Percentiles rank a stretch among this genome's conserved stretches.
Evolutionary conservation across 2,888 invertebrate genomes (phyloP).

Genomic region (Aspidapion aeneum): DNA sequence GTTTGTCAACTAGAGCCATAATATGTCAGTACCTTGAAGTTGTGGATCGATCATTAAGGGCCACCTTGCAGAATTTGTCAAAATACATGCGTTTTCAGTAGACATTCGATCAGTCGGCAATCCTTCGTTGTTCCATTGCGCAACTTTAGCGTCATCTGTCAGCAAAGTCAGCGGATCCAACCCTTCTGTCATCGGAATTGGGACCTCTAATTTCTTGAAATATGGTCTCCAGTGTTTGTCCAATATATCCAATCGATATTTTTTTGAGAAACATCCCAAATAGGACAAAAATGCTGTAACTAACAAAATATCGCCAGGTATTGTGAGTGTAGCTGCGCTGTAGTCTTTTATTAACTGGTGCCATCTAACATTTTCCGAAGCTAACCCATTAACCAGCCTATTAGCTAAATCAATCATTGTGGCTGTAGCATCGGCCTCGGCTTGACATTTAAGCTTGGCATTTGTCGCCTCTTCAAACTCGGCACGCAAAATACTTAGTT

Average conservation of each 20-base stretch:
- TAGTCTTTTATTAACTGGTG: conserved; percentile 58
- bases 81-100: conserved; percentile 89
- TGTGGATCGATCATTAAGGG: conserved; percentile 96
- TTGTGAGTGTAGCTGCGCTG: conserved; percentile 66
- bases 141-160: conserved; percentile 89
- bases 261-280: conserved; percentile 88
- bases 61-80: conserved; percentile 87
- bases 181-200: conserved; percentile 75
- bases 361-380: conserved; percentile 89
- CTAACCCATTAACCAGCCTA: conserved; percentile 86
- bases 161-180: conserved; percentile 82
- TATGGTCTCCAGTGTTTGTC: conserved; percentile 78
- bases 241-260: conserved; percentile 75
- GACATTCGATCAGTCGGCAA: conserved; percentile 93
- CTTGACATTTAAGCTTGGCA: conserved; percentile 86
- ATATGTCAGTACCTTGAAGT: too few relatives aligned
- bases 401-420: conserved; percentile 89
- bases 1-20: too few relatives aligned
- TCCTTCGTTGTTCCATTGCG: conserved; percentile 93
- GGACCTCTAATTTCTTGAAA: conserved; percentile 62
- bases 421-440: conserved; percentile 88
- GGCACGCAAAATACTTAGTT: conserved; percentile 69
- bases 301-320: conserved; percentile 87
- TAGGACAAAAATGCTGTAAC: conserved; percentile 93
- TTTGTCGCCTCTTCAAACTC: conserved; percentile 84